Evolutionary conservation across 2,113 vertebrate genomes (phyloP), one percentile per base, ranked within the genome.

Genomic region (Platysteira castanea): DNA sequence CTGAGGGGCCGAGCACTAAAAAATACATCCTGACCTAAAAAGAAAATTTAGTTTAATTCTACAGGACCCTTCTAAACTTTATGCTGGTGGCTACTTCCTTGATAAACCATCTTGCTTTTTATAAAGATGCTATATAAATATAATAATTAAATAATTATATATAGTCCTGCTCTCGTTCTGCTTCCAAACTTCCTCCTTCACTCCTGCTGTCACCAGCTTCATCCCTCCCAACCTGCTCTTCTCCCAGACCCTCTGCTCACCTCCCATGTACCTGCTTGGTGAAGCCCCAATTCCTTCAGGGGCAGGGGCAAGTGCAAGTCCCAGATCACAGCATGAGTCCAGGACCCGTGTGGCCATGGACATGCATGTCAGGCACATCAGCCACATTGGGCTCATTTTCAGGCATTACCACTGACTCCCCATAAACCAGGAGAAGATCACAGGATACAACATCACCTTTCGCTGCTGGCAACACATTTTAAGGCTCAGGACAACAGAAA

Each of bases 11-110:
- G 52, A 4, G 49, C 16, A 26, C 53, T 52, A 71, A 57, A 69
- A 87, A 92, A 60, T 49, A 89, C 35, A 76, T 92, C 73, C 73
- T 82, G 63, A 78, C 41, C 59, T 59, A 35, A 61, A 69, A 94
- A 86, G 20, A 92, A 83, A 44, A 24, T 6, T n/a, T 21, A 50
- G 56, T 91, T 74, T 89, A 95, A 98, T 87, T 93, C 89, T 71
- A 53, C 5, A 13, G 27, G 26, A 91, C 64, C 53, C 56, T 93
- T 35, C 79, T 73, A 80, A 94, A 20, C 60, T 86, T 86, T 52
- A 50, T 30, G 16, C 74, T 81, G 60, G 54, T 61, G 59, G 44
- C 52, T 70, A 28, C 60, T 47, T 46, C 41, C 60, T 78, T 44
- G 33, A 64, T 23, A 88, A 91, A 49, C 24, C 8, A 39, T 37